Evolutionary conservation across 2,888 invertebrate genomes (phyloP), one percentile per base, ranked within the genome.

Genomic region (Synergus itoensis): DNA sequence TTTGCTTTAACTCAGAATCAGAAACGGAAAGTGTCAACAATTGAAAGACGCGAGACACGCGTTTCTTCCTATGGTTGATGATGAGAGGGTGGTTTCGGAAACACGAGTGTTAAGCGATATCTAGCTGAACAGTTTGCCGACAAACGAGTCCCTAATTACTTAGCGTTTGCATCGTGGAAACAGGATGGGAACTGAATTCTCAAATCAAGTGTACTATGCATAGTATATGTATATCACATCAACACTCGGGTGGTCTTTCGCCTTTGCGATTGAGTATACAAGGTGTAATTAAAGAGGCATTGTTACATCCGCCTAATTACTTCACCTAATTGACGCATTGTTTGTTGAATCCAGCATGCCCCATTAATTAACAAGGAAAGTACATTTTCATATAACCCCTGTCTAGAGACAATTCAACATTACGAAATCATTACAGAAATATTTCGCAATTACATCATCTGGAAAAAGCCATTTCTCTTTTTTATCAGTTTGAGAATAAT

Each of bases 251-350:
- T 73, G 73, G 80, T 77, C 60, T 75, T 41, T 80, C 77, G 53
- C 63, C 77, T 77, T 48, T 76, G 64, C 78, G 78, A 67, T 80
- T 73, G 36, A 53, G 43, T 63, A 79, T 81, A 77, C 78, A 79
- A 82, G 80, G 79, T 79, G 82, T 82, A 86, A 86, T 86, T 86
- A 84, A 82, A 81, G 64, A 79, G 78, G 73, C 65, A 79, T 79
- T 76, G 80, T 81, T 83, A 81, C 83, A 80, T 80, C 77, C 75
- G 80, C 77, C 79, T 85, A 86, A 87, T 87, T 86, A 86, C 82
- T 84, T 64, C 64, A 75, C 77, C 81, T 86, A 86, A 87, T 86
- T 86, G 85, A 84, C 67, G 85, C 82, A 88, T 86, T 86, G 86
- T 85, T 83, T 84, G 79, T 77, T 79, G 79, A 69, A 78, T 63